Conservation (phyloP, 2,888 invertebrate species). For the Iselma pallidipennis region DNA sequence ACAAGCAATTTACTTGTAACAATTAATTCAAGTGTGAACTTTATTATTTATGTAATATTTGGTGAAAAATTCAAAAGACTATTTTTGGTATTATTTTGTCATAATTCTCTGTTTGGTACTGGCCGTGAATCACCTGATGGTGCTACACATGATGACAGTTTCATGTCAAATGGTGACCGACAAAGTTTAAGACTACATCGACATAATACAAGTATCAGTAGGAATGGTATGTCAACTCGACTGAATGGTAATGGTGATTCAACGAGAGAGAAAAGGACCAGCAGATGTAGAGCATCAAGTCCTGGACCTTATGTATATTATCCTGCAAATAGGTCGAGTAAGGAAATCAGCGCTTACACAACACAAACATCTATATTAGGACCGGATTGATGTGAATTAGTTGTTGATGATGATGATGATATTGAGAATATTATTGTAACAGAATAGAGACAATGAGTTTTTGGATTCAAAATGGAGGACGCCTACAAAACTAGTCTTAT, state of each 20-base stretch:
- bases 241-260: constrained; percentile 41
- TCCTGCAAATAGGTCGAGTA: constrained; percentile 53
- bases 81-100: constrained; percentile 59
- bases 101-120: constrained; percentile 54
- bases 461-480: too few relatives aligned
- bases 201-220: constrained; percentile 56
- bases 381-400: constrained; percentile 26
- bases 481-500: too few relatives aligned
- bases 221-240: constrained; percentile 49
- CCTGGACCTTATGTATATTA: constrained; percentile 63
- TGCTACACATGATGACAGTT: constrained; percentile 80
- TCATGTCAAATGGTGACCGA: constrained; percentile 78
- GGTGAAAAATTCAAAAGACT: constrained; percentile 94
- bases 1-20: constrained; percentile 92
- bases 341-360: constrained; percentile 47
- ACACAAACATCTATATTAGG: constrained; percentile 45
- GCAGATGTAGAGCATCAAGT: constrained; percentile 50
- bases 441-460: too few relatives aligned
- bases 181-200: constrained; percentile 69
- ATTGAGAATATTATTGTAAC: background rate
- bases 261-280: constrained; percentile 31
- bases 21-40: constrained; percentile 96
- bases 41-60: constrained; percentile 96
- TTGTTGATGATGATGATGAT: background rate
- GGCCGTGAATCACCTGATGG: constrained; percentile 71